phyloP scores from a whole-genome alignment of 2,888 invertebrate genomes.

The Agrotis exclamationis region DNA sequence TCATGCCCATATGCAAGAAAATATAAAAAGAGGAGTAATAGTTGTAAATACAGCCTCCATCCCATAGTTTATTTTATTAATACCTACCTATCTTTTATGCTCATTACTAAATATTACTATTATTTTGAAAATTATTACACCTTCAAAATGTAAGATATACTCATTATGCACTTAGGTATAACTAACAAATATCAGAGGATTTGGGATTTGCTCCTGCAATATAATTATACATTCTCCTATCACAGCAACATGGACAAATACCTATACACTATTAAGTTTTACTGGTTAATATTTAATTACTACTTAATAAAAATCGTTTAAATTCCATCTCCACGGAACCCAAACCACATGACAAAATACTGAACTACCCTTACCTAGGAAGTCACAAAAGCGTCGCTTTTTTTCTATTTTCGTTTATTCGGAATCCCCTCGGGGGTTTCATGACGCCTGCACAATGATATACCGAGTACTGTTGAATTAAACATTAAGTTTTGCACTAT shows the following conservation, averaged over 20 bases:
- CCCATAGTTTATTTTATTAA: too few species aligned
- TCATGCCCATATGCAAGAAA: too few species aligned
- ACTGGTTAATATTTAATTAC: too few species aligned
- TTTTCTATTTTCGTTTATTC: conserved; percentile 41
- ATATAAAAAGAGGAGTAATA: too few species aligned
- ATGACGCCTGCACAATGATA: conserved; percentile 58
- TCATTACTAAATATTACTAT: too few species aligned
- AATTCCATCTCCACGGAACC: conserved; percentile 8
- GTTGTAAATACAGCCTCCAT: too few species aligned
- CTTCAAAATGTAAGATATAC: background rate
- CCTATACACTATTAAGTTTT: too few species aligned
- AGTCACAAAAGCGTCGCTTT: conserved; percentile 34
- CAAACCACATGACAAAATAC: conserved; percentile 24
- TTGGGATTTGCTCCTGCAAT: too few species aligned
- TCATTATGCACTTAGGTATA: background rate
- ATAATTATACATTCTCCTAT: too few species aligned
- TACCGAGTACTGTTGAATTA: conserved; percentile 61
- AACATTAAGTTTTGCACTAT: conserved; percentile 55
- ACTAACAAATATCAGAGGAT: background rate
- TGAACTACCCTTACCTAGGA: conserved; percentile 1
- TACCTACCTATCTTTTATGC: background rate
- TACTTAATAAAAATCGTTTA: background rate
- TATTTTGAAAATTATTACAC: too few species aligned
- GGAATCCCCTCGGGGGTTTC: conserved; percentile 46
- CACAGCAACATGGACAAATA: too few species aligned